These are phyloP conservation scores for Paracyclopina nana DNA, from an alignment of 1,140 invertebrate species.

Conservation along the genomic window DNA sequence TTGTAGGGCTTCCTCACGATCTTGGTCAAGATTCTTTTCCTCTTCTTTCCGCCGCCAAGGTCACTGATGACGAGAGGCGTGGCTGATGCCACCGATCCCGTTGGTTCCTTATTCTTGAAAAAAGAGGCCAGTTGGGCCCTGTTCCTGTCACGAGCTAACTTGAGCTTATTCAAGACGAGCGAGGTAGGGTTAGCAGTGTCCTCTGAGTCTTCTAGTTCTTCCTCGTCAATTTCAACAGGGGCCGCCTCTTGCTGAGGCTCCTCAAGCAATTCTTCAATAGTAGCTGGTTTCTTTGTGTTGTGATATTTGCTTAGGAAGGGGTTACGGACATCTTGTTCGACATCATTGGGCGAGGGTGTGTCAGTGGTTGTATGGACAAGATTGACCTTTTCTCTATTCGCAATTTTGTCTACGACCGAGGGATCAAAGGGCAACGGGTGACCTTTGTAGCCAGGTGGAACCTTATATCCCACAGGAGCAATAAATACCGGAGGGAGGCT, in stretches of 20 bases:
- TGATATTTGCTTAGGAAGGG: too few relatives aligned
- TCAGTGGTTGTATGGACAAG: not conserved
- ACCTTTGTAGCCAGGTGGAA: constrained; percentile 12
- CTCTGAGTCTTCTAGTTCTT: not conserved
- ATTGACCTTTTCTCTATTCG: too few relatives aligned
- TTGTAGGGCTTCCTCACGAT: constrained; percentile 3
- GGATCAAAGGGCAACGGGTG: constrained; percentile 8
- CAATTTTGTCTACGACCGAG: not conserved
- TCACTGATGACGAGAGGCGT: too few relatives aligned
- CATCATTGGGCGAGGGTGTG: not conserved
- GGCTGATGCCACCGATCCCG: not conserved
- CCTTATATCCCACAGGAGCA: constrained; percentile 10
- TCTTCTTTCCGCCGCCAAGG: constrained; percentile 3
- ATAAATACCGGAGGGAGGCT: constrained; percentile 10
- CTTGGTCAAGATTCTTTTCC: constrained; percentile 8
- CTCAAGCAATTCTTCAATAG: too few relatives aligned
- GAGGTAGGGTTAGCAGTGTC: not conserved
- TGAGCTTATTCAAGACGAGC: constrained; percentile 1
- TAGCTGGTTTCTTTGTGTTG: too few relatives aligned
- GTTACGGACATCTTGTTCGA: not conserved
- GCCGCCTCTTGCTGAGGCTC: not conserved
- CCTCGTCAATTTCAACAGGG: not conserved
- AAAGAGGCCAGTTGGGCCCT: constrained; percentile 1
- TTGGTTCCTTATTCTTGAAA: not conserved
- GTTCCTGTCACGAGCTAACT: constrained; percentile 1